phyloP scores from a whole-genome alignment of 2,113 vertebrate species.

The Noturus placidus region DNA sequence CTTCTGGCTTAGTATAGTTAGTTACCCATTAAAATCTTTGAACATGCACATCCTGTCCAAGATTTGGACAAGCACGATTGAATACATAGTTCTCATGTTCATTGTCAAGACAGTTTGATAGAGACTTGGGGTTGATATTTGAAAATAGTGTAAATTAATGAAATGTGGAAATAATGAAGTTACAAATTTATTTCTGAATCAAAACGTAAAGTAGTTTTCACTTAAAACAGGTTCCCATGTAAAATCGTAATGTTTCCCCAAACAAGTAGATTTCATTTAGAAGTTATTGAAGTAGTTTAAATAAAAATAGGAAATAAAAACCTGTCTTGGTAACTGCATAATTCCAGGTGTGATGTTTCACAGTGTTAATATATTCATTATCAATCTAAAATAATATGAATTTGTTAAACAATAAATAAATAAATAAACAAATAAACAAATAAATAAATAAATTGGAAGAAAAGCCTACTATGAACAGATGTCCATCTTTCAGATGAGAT shows the following conservation, averaged over 20 bases:
- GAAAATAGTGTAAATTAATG: not conserved
- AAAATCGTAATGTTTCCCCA: not conserved
- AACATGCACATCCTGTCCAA: not conserved
- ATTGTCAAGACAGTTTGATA: not conserved
- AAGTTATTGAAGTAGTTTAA: not conserved
- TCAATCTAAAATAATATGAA: not conserved
- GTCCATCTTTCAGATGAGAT: too few relatives aligned
- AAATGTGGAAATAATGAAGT: not conserved
- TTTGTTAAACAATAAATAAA: not conserved
- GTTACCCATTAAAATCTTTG: not conserved
- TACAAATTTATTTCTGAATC: not conserved
- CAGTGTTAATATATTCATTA: not conserved
- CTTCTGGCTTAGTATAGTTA: not conserved
- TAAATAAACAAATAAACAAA: not conserved
- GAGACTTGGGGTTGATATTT: not conserved
- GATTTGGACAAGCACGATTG: not conserved
- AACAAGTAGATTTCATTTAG: not conserved
- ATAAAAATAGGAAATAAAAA: not conserved
- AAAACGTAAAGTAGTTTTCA: not conserved
- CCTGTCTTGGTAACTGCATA: not conserved
- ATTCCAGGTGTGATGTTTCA: not conserved
- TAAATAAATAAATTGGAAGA: too few relatives aligned
- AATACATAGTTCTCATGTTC: not conserved
- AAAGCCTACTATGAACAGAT: not conserved
- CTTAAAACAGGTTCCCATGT: not conserved